Percentiles rank a stretch among this genome's conserved stretches.
Evolutionary conservation across 2,113 vertebrate species (phyloP).

Genomic region (Leucopsar rothschildi): DNA sequence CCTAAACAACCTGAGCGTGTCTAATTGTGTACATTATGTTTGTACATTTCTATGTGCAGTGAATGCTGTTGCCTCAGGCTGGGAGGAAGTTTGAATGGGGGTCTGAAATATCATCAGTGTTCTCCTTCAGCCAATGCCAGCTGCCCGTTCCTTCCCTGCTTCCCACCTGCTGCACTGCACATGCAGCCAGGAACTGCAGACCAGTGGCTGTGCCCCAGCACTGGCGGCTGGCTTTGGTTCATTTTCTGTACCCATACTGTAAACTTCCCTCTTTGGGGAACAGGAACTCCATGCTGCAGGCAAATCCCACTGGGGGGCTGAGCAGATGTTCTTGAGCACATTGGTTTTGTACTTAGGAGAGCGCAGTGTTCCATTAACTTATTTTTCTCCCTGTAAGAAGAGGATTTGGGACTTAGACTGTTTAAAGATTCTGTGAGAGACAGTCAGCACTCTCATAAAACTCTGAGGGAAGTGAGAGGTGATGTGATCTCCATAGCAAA

Average conservation of each 20-base stretch:
- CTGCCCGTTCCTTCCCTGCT: not conserved
- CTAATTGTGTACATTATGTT: not conserved
- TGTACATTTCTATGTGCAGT: not conserved
- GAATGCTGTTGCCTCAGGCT: not conserved
- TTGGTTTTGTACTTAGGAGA: not conserved
- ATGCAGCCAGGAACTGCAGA: not conserved
- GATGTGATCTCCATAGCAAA: not conserved
- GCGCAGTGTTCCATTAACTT: not conserved
- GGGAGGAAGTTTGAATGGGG: not conserved
- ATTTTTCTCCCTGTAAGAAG: not conserved
- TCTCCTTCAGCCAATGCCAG: not conserved
- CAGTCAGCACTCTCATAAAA: not conserved
- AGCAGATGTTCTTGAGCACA: not conserved
- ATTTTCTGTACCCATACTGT: not conserved
- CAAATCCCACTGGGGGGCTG: not conserved
- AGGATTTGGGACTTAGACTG: not conserved
- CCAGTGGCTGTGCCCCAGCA: not conserved
- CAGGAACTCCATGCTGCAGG: not conserved
- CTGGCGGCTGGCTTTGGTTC: not conserved
- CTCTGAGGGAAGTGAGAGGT: not conserved
- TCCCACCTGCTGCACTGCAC: not conserved
- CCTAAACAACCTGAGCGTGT: not conserved
- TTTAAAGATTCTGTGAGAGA: not conserved
- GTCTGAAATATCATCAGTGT: not conserved
- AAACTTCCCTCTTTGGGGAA: not conserved